Conservation (phyloP, 2,888 invertebrate species). For the Pasiphila rectangulata region DNA sequence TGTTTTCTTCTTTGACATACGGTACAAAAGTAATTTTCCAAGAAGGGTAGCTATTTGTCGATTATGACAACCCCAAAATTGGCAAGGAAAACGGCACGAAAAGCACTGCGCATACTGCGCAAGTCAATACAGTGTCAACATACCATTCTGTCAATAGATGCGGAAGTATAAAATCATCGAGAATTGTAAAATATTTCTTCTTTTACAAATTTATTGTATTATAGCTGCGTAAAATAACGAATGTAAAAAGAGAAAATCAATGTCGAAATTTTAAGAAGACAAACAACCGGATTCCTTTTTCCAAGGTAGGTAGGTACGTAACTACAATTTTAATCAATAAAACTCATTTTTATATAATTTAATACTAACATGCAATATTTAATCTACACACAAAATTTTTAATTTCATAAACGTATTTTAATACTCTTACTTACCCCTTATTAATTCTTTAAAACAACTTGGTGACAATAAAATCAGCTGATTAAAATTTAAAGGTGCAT, state of each 20-base stretch:
- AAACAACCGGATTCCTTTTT: neutral
- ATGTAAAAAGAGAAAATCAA: neutral
- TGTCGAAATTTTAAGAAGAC: neutral
- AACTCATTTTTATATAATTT: too few species aligned
- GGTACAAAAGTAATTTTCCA: slow-evolving; percentile 12
- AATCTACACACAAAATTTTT: neutral
- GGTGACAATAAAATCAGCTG: too few species aligned
- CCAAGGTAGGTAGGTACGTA: neutral
- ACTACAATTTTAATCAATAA: too few species aligned
- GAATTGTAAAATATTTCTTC: neutral
- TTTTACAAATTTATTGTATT: neutral
- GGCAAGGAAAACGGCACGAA: neutral
- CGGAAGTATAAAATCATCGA: slow-evolving; percentile 5
- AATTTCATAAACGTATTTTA: too few species aligned
- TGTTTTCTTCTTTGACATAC: neutral
- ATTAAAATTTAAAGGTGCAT: too few species aligned
- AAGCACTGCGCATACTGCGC: slow-evolving; percentile 45
- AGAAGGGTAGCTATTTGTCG: slow-evolving; percentile 15
- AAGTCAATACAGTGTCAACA: slow-evolving; percentile 51
- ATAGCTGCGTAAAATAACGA: neutral
- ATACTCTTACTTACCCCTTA: too few species aligned
- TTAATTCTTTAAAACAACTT: too few species aligned
- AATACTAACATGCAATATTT: neutral
- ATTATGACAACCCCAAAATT: slow-evolving; percentile 38
- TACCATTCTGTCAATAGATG: slow-evolving; percentile 32